A percentile compares a stretch with the other conserved stretches of the same genome.
phyloP scores from a whole-genome alignment of 1,140 invertebrate genomes.

The Glomeris maerens region DNA sequence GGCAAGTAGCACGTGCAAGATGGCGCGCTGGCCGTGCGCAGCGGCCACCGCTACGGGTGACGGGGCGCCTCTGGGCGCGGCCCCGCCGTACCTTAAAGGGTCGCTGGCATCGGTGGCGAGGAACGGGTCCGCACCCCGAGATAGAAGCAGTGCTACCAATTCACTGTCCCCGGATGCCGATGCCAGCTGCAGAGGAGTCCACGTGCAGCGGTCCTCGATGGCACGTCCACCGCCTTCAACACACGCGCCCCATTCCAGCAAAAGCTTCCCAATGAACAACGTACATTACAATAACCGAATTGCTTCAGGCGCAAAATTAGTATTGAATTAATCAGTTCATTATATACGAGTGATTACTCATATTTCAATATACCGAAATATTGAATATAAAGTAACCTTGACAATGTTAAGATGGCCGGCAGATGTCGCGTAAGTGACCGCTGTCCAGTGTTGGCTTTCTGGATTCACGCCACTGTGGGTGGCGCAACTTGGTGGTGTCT shows the following conservation, averaged over 20 bases:
- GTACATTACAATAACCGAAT: no score
- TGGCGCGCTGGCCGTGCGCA: conserved; percentile 60
- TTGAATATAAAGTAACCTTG: no score
- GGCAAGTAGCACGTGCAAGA: conserved; percentile 59
- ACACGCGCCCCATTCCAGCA: conserved; percentile 57
- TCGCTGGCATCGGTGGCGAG: conserved; percentile 67
- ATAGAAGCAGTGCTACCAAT: conserved; percentile 58
- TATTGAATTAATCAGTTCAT: no score
- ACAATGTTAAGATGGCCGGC: conserved; percentile 40
- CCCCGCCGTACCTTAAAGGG: conserved; percentile 64
- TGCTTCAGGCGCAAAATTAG: no score
- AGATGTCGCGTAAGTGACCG: conserved; percentile 51
- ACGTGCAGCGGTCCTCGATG: conserved; percentile 66
- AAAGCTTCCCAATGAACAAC: no score
- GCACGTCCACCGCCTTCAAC: conserved; percentile 67
- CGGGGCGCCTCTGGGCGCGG: conserved; percentile 59
- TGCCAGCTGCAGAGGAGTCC: conserved; percentile 71
- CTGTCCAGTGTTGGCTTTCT: conserved; percentile 63
- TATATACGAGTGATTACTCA: no score
- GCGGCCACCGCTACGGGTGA: conserved; percentile 75
- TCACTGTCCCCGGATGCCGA: conserved; percentile 51
- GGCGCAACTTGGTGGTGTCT: conserved; percentile 16
- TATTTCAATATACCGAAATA: no score
- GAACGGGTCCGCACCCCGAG: conserved; percentile 72
- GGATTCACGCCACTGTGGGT: conserved; percentile 38